Conservation (phyloP, 2,888 invertebrate genomes). For the Colostygia pectinataria region DNA sequence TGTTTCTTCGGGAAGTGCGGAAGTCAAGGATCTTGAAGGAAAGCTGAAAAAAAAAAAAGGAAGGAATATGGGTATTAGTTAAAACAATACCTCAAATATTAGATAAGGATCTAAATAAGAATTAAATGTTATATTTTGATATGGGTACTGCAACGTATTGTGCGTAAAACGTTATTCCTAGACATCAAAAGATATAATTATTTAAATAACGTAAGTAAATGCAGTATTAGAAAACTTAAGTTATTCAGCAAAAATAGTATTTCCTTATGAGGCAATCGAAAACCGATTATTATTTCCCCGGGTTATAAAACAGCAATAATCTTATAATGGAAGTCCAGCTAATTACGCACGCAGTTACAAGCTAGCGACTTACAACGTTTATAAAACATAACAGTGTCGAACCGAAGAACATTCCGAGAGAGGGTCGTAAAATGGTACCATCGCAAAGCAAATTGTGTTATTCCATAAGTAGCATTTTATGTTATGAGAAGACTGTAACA, state of each 20-base stretch:
- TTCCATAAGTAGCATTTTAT: conserved; percentile 49
- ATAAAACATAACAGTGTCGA: conserved; percentile 36
- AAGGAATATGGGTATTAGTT: too few species aligned
- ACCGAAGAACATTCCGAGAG: conserved; percentile 25
- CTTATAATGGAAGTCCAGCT: conserved; percentile 24
- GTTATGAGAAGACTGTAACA: conserved; percentile 42
- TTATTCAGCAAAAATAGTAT: too few species aligned
- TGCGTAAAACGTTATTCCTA: too few species aligned
- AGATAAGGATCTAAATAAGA: too few species aligned
- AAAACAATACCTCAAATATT: too few species aligned
- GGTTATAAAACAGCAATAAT: conserved; percentile 29
- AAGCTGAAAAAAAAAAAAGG: conserved; percentile 1
- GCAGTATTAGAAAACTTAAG: too few species aligned
- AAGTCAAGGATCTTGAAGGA: conserved; percentile 1
- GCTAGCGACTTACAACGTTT: conserved; percentile 38
- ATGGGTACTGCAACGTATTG: too few species aligned
- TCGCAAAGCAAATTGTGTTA: conserved; percentile 50
- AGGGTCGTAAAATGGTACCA: conserved; percentile 44
- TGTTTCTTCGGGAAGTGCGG: background rate
- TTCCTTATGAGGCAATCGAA: conserved; percentile 13
- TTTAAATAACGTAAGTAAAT: too few species aligned
- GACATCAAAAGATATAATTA: too few species aligned
- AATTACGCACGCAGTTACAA: conserved; percentile 43
- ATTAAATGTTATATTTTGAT: too few species aligned
- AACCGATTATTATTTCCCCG: conserved; percentile 15